Base-by-base conservation (phyloP, 1,140 invertebrate species). In the Trichonephila clavata region DNA sequence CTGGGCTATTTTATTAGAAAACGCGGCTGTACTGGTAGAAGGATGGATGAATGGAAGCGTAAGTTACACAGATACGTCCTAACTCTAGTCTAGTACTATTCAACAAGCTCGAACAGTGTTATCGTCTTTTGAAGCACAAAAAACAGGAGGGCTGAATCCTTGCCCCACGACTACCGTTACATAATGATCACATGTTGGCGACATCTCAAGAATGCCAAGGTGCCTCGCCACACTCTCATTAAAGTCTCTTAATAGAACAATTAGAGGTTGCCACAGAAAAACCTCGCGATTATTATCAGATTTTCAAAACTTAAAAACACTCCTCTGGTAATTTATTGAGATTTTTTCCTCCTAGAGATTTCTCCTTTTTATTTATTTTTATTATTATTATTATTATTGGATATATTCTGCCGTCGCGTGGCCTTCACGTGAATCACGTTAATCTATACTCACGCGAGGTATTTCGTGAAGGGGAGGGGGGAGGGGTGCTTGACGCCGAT, bases 401-500 rank as follows among this genome's bases (percentile, higher is more conserved):
- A 57, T 87, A 16, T 87, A 39, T 59, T 63, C 60, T 60, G 43
- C 6, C 43, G 91, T 59, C 91, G 91, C 91, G 91, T 92, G 91
- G 59, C 91, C 91, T 92, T 92, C 91, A 86, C 83, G 81, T 86
- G 91, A 86, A 91, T 63, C 77, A 50, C 90, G 77, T 84, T 91
- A 65, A 83, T 86, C 39, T 71, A 2, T 18, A 13, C 83, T 86
- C 91, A 92, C 91, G 91, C 91, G 16, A 92, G 16, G 63, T 27
- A 32, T 80, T 63, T 59, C 60, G 7, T 77, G 50, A 21, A n/a
- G 89, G 6, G 20, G 6, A 14, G 13, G 20, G n/a, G n/a, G 16
- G 59, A 27, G 77, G 43, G 14, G 27, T 20, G 60, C 27, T 77
- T 77, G n/a, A 20, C 61, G 59, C 21, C 57, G 27, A 61, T 86